Conservation (phyloP, 2,797 vertebrate genomes). For the Podarcis siculus region DNA sequence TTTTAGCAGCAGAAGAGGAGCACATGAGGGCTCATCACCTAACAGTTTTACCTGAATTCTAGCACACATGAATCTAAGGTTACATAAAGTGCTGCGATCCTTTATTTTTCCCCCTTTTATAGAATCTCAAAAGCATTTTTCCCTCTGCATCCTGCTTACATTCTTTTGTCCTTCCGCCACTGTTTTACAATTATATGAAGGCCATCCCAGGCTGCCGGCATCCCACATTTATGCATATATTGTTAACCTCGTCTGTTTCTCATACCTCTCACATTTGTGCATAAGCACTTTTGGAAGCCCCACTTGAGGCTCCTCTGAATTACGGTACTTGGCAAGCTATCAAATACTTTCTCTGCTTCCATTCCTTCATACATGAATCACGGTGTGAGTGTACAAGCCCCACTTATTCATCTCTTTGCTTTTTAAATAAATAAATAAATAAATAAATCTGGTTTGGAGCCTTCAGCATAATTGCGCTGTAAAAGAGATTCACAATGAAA, state of each 20-base stretch:
- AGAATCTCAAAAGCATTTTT: neutral
- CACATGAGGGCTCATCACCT: neutral
- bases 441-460: neutral
- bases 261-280: conserved; percentile 30
- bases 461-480: neutral
- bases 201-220: neutral
- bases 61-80: neutral
- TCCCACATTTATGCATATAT: neutral
- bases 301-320: conserved; percentile 11
- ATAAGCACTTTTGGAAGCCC: conserved; percentile 3
- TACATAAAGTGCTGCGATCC: neutral
- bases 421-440: neutral
- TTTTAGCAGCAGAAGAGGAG: neutral
- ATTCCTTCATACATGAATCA: neutral
- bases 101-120: neutral
- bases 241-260: conserved; percentile 32
- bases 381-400: neutral
- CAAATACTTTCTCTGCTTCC: conserved; percentile 14
- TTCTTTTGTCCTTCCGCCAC: neutral
- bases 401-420: conserved; percentile 6
- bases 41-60: neutral
- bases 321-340: conserved; percentile 9
- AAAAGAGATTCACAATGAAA: neutral
- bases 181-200: neutral
- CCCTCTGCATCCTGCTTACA: neutral